phyloP scores from a whole-genome alignment of 2,888 invertebrate genomes.

The Griposia aprilina region DNA sequence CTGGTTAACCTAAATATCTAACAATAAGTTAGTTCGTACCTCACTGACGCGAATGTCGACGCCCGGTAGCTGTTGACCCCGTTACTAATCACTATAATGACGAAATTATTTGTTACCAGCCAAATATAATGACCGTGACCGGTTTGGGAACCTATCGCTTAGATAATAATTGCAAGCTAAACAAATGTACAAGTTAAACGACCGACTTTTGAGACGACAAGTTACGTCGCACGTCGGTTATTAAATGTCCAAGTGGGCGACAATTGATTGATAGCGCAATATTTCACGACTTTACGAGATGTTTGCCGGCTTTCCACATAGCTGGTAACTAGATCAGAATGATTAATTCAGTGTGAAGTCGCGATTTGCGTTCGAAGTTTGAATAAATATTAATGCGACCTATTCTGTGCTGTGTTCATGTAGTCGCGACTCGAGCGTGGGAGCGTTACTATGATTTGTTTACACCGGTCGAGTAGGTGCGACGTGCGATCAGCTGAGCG shows the following conservation, averaged over 20 bases:
- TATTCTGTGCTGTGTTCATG: slow-evolving; percentile 63
- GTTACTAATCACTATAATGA: slow-evolving; percentile 79
- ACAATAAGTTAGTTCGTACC: slow-evolving; percentile 56
- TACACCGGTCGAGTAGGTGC: slow-evolving; percentile 81
- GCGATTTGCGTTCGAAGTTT: slow-evolving; percentile 47
- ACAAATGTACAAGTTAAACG: slow-evolving; percentile 34
- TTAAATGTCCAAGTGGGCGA: slow-evolving; percentile 33
- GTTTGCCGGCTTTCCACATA: slow-evolving; percentile 54
- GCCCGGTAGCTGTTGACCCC: slow-evolving; percentile 76
- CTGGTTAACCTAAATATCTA: slow-evolving; percentile 78
- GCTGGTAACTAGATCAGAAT: slow-evolving; percentile 42
- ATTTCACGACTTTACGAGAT: slow-evolving; percentile 34
- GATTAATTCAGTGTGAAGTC: slow-evolving; percentile 51
- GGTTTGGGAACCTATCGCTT: slow-evolving; percentile 58
- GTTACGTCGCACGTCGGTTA: slow-evolving; percentile 23
- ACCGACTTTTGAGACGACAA: slow-evolving; percentile 20
- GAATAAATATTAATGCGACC: slow-evolving; percentile 69
- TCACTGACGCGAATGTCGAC: slow-evolving; percentile 53
- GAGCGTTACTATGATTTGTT: slow-evolving; percentile 89
- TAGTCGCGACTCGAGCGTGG: slow-evolving; percentile 77
- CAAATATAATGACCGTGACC: slow-evolving; percentile 73
- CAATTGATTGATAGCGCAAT: slow-evolving; percentile 57
- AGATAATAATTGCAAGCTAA: slow-evolving; percentile 40
- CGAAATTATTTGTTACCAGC: slow-evolving; percentile 76
- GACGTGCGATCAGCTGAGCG: slow-evolving; percentile 87